Evolutionary conservation across 2,113 vertebrate genomes (phyloP).

Genomic region (Pseudorasbora parva): DNA sequence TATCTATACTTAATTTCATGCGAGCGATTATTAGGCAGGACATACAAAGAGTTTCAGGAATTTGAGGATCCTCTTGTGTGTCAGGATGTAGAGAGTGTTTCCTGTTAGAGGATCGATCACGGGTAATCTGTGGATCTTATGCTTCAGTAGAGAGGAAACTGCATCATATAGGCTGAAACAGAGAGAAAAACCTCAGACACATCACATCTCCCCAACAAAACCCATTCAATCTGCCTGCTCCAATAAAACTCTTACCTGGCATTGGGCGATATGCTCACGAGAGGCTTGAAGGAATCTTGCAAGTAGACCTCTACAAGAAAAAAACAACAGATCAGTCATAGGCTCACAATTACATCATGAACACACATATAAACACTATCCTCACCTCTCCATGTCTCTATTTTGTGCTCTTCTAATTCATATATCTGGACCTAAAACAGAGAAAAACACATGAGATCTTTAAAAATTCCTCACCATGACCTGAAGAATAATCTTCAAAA

Average conservation of each 20-base stretch:
- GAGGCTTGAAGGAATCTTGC: conserved; percentile 95
- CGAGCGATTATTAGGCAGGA: neutral
- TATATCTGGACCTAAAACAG: conserved; percentile 92
- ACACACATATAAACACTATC: neutral
- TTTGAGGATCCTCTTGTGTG: conserved; percentile 98
- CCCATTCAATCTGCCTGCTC: neutral
- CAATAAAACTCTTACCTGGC: conserved; percentile 81
- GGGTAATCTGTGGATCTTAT: conserved; percentile 96
- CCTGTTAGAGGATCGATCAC: conserved; percentile 94
- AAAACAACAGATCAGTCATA: neutral
- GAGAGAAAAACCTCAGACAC: neutral
- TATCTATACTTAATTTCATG: neutral
- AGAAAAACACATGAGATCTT: neutral
- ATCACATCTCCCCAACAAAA: neutral
- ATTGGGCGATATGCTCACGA: conserved; percentile 95
- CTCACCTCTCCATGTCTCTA: conserved; percentile 98
- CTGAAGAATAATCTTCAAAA: neutral
- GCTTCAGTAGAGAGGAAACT: conserved; percentile 90
- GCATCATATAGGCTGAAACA: conserved; percentile 92
- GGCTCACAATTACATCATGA: neutral
- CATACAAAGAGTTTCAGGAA: conserved; percentile 98
- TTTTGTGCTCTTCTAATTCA: conserved; percentile 97
- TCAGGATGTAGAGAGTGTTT: conserved; percentile 96
- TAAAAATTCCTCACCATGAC: neutral
- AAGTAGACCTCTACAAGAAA: conserved; percentile 87